Evolutionary conservation across 37 sponge, comb jelly and placozoan genomes (phyloP), one percentile per base, ranked within the genome.

Genomic region (Theonella swinhoei): DNA sequence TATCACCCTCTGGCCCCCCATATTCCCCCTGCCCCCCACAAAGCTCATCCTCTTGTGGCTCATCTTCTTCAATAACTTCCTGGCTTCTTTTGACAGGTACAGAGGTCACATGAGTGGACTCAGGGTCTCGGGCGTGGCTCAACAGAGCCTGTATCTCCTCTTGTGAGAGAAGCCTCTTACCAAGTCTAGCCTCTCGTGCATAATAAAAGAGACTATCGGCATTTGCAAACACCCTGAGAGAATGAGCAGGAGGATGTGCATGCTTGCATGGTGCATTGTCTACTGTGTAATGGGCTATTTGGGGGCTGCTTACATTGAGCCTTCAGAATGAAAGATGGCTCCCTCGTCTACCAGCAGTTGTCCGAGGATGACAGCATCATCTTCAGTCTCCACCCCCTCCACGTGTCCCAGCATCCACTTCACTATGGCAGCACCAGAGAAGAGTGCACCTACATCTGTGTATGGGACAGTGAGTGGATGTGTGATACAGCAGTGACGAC

Each of bases 251-350:
- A 47, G 54, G 7, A n/a, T n/a, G n/a, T n/a, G n/a, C n/a, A n/a
- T n/a, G n/a, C n/a, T n/a, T n/a, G 54, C 11, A 47, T 7, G 54
- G 14, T 47, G 14, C 11, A 47, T 17, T 17, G 11, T 47, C 14
- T 47, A 14, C 14, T 47, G 54, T 47, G 54, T 47, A 14, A 17
- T 14, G 54, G 54, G 54, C 54, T 47, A 47, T 47, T 17, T 47
- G 14, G 54, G 54, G 14, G 54, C 54, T 47, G 41, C 74, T 54
- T 43, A 94, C 95, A 62, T 88, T 22, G 95, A 91, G 29, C 92
- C 95, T 77, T 94, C 95, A 26, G 95, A 81, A 43, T 94, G 95
- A 11, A 85, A 84, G 30, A 94, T 69, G 7, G 77, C 88, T 65
- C 89, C 91, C 34, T 62, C 84, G 68, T 87, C 89, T 58, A 94